Base-by-base conservation (phyloP, 1,140 invertebrate genomes). In the Drosophila kohkoa region DNA sequence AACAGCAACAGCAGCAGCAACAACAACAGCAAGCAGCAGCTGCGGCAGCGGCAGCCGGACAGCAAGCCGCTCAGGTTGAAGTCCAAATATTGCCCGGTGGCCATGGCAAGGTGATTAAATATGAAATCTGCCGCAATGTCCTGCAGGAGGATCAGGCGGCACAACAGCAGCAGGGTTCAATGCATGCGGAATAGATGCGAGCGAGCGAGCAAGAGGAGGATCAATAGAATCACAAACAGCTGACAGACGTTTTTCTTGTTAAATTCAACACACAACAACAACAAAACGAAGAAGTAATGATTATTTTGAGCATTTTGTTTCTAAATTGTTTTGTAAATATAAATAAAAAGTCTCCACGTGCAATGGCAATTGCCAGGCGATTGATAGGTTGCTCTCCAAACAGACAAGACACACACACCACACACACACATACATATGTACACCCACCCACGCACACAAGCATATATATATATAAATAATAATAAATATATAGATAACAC, bases 31-130 rank as follows among this genome's bases (percentile, higher is more conserved):
- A 59, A 11, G 73, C 62, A 38, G 68, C 77, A 11, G 77, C 66
- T 10, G 60, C 72, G 16, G 68, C 72, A 15, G 60, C 65, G n/a
- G 68, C 72, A 25, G 60, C 64, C 6, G 82, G 76, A 15, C 82
- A 86, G 65, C 79, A 81, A 11, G 60, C 78, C 30, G 55, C 71
- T 11, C 82, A 86, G 69, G 83, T 82, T 20, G 76, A 82, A 28
- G 81, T 87, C 20, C 82, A 86, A 15, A 79, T 87, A 55, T 32
- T 87, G 41, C 81, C 83, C 32, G 80, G 87, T 25, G 83, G 82
- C 28, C 82, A 87, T 59, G 82, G 76, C 58, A 87, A 87, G 69
- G 82, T 87, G 46, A 87, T 87, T 20, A 87, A 87, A 52, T 87
- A 87, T 65, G 82, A 87, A 72, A 88, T 87, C 16, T 87, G 82